phyloP scores from a whole-genome alignment of 30 jellyfish, hydroid and myxozoan genomes.

The Pseudorhiza aurosa region DNA sequence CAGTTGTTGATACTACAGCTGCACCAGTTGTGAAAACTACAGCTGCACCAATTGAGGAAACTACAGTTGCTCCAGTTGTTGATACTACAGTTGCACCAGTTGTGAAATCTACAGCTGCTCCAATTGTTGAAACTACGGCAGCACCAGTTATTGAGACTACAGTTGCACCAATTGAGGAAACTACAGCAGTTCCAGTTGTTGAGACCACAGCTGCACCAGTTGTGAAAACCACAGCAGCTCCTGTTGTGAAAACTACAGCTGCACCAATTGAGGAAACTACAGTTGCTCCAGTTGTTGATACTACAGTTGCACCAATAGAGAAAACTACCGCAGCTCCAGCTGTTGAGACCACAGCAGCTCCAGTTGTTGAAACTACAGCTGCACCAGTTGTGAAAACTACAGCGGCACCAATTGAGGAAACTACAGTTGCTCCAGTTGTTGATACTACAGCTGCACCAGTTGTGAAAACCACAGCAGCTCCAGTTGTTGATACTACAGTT shows the following conservation, averaged over 20 bases:
- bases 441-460: conserved; percentile 44
- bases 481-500: conserved; percentile 8
- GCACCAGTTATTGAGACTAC: conserved; percentile 61
- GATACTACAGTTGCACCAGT: conserved; percentile 47
- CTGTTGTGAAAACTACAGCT: conserved; percentile 45
- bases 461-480: conserved; percentile 28
- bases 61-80: conserved; percentile 38
- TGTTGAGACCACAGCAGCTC: conserved; percentile 54
- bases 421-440: conserved; percentile 39
- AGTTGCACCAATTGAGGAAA: conserved; percentile 51
- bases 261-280: conserved; percentile 40
- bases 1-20: conserved; percentile 42
- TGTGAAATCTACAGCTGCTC: conserved; percentile 50
- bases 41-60: conserved; percentile 29
- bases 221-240: conserved; percentile 25
- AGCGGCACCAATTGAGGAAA: conserved; percentile 44
- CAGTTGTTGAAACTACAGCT: conserved; percentile 33
- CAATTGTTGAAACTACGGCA: conserved; percentile 40
- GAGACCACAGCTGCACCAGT: conserved; percentile 61
- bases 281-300: conserved; percentile 41
- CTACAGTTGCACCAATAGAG: conserved; percentile 28
- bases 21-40: conserved; percentile 44
- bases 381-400: conserved; percentile 41
- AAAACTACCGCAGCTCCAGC: conserved; percentile 53
- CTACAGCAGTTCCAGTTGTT: conserved; percentile 66